Base-by-base conservation (phyloP, 1,140 invertebrate species). In the Apis dorsata region DNA sequence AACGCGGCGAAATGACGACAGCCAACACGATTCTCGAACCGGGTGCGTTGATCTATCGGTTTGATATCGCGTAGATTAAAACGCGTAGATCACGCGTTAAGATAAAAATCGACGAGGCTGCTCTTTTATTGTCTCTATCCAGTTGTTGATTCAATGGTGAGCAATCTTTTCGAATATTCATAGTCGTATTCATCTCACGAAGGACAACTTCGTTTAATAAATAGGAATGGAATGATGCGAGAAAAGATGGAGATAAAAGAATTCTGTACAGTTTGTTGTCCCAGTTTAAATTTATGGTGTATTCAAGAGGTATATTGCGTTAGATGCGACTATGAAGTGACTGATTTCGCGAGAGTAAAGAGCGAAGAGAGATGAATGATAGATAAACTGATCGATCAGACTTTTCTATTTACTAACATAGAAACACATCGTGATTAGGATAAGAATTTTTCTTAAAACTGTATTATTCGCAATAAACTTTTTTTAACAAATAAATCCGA, bases 71-170 rank as follows among this genome's bases (percentile, higher is more conserved):
- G 57, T 44, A 44, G 34, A 44, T 44, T 44, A 44, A 13, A 28
- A 59, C 71, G 60, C 60, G 60, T 55, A 44, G 79, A 80, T 80
- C 71, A 44, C 55, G 19, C 34, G 15, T 4, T 2, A 44, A 65
- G 86, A 87, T 79, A 88, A 57, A 66, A 24, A 65, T 74, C 69
- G 62, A 70, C 49, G 44, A n/a, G 19, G 70, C 34, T 44, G 60
- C 59, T 72, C 51, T 81, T 85, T 90, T 88, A 88, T 86, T 86
- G 81, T 79, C 85, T 70, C 77, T 15, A n/a, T 44, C 53, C 24
- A 21, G 65, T 17, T 55, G 51, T 76, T 76, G 65, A 76, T 76
- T 76, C 59, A 63, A 55, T 51, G 49, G 17, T 24, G 24, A 15
- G 44, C 24, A 19, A 44, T 17, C 24, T 57, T 53, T 12, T n/a